Conservation (phyloP, 2,113 vertebrate genomes). For the Aegotheles bennettii region DNA sequence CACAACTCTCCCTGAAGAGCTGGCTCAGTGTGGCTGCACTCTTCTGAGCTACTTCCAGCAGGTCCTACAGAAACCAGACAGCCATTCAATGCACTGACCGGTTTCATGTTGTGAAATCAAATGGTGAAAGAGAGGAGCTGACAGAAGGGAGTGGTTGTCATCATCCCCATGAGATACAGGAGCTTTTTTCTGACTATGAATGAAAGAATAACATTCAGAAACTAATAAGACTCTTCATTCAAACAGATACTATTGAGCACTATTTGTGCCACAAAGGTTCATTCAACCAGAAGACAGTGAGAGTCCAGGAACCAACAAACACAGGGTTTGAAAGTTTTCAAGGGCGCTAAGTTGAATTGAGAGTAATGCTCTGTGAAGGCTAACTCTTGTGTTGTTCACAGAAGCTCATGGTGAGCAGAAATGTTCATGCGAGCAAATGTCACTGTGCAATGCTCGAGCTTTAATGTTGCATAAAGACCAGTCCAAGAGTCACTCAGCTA, state of each 20-base stretch:
- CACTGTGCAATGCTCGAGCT: not conserved
- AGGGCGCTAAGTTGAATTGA: not conserved
- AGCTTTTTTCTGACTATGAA: not conserved
- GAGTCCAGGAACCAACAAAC: not conserved
- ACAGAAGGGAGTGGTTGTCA: not conserved
- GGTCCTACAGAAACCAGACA: not conserved
- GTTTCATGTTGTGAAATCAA: not conserved
- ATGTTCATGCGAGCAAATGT: not conserved
- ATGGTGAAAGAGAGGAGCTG: not conserved
- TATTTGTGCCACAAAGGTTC: not conserved
- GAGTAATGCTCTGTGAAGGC: not conserved
- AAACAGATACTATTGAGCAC: not conserved
- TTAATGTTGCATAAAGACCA: not conserved
- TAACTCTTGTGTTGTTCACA: not conserved
- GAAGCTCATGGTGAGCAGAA: not conserved
- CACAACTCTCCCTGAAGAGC: not conserved
- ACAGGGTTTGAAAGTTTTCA: not conserved
- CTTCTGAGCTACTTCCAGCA: not conserved
- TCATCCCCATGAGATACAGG: not conserved
- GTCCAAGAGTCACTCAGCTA: not conserved
- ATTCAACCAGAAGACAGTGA: not conserved
- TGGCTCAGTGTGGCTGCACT: not conserved
- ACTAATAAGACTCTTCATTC: not conserved
- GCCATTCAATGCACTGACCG: not conserved
- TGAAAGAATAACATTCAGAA: not conserved